Conservation (phyloP, 2,797 vertebrate species). For the Onychomys arenicola region DNA sequence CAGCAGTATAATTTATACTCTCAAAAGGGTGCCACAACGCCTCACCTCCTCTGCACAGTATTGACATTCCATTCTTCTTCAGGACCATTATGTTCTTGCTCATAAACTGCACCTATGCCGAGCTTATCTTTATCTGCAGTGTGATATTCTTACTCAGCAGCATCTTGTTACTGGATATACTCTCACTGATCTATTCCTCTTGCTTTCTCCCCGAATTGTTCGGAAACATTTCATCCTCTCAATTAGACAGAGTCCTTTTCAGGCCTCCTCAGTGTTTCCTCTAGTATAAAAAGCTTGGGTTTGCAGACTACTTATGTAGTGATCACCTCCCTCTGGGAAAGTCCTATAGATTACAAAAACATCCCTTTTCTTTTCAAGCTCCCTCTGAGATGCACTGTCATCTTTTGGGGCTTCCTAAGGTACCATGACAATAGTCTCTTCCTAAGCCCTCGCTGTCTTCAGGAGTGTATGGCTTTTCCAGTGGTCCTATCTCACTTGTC, state of each 20-base stretch:
- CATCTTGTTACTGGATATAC: not conserved
- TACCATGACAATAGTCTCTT: not conserved
- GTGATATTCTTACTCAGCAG: not conserved
- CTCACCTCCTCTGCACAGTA: not conserved
- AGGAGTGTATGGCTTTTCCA: not conserved
- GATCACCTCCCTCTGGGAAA: not conserved
- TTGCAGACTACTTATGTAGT: not conserved
- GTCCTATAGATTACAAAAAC: not conserved
- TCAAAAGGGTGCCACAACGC: not conserved
- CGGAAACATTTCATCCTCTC: not conserved
- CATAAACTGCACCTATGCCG: not conserved
- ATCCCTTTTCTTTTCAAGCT: not conserved
- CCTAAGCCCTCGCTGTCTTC: not conserved
- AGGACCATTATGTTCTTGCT: not conserved
- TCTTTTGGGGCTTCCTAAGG: not conserved
- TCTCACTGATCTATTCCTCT: not conserved
- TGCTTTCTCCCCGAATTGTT: not conserved
- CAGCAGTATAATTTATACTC: not conserved
- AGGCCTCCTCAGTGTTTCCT: not conserved
- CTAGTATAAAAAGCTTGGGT: slow-evolving; percentile 14
- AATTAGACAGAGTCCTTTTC: slow-evolving; percentile 10
- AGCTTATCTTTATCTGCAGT: not conserved
- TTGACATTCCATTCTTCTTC: not conserved
- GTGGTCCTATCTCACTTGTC: not conserved
- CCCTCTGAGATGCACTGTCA: not conserved